These are phyloP conservation scores for Bagarius yarrelli DNA, from an alignment of 2,113 vertebrate species.

Conservation along the genomic window DNA sequence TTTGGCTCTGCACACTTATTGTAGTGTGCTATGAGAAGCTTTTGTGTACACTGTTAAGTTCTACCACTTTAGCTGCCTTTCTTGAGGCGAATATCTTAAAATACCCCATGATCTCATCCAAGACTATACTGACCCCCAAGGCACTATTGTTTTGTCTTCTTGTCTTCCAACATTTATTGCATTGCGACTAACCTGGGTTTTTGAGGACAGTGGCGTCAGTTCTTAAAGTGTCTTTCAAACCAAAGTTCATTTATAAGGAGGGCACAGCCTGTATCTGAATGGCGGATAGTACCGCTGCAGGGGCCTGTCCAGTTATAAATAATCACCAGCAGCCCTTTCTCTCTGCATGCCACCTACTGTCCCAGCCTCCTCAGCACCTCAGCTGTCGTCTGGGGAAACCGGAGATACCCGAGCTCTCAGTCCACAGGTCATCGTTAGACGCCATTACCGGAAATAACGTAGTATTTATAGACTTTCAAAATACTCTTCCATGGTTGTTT, in stretches of 20 bases:
- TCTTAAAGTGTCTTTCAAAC: slow-evolving; percentile 34
- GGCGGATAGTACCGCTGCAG: slow-evolving; percentile 54
- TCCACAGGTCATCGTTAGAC: slow-evolving; percentile 52
- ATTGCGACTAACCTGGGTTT: not conserved
- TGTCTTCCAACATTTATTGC: slow-evolving; percentile 28
- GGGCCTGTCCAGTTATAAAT: slow-evolving; percentile 68
- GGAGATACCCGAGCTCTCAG: slow-evolving; percentile 51
- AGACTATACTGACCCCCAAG: not conserved
- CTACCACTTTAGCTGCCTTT: not conserved
- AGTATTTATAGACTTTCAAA: slow-evolving; percentile 60
- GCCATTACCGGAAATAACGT: slow-evolving; percentile 68
- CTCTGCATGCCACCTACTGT: slow-evolving; percentile 50
- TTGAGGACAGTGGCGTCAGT: slow-evolving; percentile 24
- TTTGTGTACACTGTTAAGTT: slow-evolving; percentile 23
- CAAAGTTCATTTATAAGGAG: slow-evolving; percentile 40
- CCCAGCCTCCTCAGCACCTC: slow-evolving; percentile 59
- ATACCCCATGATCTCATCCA: slow-evolving; percentile 18
- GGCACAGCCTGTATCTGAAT: slow-evolving; percentile 52
- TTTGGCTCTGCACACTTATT: slow-evolving; percentile 8
- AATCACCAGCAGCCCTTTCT: slow-evolving; percentile 56
- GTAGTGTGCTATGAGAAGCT: not conserved
- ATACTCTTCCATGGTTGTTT: slow-evolving; percentile 59
- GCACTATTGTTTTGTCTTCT: not conserved
- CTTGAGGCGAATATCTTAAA: not conserved
- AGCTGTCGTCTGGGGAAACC: slow-evolving; percentile 75